Evolutionary conservation across 2,888 invertebrate species (phyloP), one percentile per base, ranked within the genome.

Genomic region (Chouioia cunea): DNA sequence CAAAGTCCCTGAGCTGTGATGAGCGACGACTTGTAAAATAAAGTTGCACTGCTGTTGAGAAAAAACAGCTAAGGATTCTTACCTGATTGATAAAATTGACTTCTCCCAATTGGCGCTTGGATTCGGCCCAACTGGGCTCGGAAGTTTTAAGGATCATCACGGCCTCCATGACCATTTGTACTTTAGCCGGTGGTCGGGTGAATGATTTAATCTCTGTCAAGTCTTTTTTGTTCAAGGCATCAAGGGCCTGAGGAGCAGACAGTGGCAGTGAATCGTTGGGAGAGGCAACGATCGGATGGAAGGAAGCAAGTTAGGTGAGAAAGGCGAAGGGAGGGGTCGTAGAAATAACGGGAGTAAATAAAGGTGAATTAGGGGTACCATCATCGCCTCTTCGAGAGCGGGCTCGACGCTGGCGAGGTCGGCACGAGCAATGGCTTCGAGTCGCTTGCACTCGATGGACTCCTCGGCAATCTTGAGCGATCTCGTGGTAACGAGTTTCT

Each of bases 151-250:
- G 85, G 79, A 96, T 95, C 88, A 95, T 92, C 0, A 96, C 95
- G 15, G 96, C 95, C 85, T 96, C 95, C 91, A 96, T 89, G 0
- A 94, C 94, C 89, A 94, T 94, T 86, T 95, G 94, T 0, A 97
- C 96, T 83, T 95, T 93, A 68, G 90, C 88, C 1, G 96, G 96
- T 0, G 97, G 97, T 71, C 93, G 91, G 0, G 93, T 92, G 83
- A 96, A 97, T 0, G 96, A 95, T 83, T 95, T 95, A 71, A 97
- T 93, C 88, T 97, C 96, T 50, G 93, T 92, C 67, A 97, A 91
- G 81, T 95, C 95, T 81, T 93, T 94, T 85, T 95, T 95, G 81
- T 93, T 95, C 18, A 96, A 84, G 0, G 94, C 89, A 80, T 94
- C 93, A 60, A 95, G 85, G 0, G 95, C 94, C 88, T 89, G 36